Base-by-base conservation (phyloP, 2,113 vertebrate genomes). In the Cynocephalus volans region DNA sequence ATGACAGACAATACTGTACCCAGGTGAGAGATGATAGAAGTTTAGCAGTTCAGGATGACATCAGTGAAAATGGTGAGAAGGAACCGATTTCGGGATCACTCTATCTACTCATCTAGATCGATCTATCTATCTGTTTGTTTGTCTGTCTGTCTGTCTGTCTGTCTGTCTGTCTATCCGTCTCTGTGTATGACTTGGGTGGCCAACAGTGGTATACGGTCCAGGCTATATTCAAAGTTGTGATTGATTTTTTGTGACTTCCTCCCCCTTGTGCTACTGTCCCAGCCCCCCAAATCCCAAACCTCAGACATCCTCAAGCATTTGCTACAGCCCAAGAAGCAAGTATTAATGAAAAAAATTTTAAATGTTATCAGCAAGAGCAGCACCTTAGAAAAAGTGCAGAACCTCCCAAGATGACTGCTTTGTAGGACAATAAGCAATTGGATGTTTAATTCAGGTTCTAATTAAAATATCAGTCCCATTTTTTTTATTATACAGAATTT, bases 401-500 rank as follows among this genome's bases (percentile, higher is more conserved):
- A 70, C 8, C 58, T 80, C 19, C 64, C n/a, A 54, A 79, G 33
- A 79, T 72, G 56, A 52, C 72, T 52, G 31, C 28, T 50, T 67
- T n/a, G 18, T n/a, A n/a, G 62, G 17, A 79, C 18, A 77, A 41
- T 33, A 60, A 18, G 62, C 77, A 24, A 70, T 17, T 60, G 70
- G 45, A 52, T 84, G 33, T 90, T 90, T 90, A 85, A 50, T 79
- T 80, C 28, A 33, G 31, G 24, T 85, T 90, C 90, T 72, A 23
- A 23, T 84, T 85, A 79, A 93, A 85, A 48, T 18, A 73, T 1
- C 4, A 69, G 3, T 36, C 36, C 92, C 36, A 17, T 73, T 65
- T 93, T 54, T 62, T 90, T 90, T 64, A 79, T 80, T 58, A 80
- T 28, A 86, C 31, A 79, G 36, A 84, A 60, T 75, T 58, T 73